Evolutionary conservation across 2,113 vertebrate genomes (phyloP).

Genomic region (Nanorana parkeri): DNA sequence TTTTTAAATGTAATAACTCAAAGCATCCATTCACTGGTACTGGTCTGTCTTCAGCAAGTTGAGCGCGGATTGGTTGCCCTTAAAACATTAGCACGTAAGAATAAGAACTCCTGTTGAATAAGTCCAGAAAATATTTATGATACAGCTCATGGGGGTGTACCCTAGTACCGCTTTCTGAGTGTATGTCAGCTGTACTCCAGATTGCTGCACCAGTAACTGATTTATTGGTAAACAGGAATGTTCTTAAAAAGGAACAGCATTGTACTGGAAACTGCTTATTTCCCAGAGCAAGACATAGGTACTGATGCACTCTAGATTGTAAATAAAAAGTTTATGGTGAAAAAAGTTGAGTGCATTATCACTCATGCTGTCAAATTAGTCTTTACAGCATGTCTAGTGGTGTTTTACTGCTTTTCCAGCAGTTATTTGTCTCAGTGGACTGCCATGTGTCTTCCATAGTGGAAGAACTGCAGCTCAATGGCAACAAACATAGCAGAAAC

Average conservation of each 20-base stretch:
- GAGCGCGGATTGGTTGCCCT: too few species aligned
- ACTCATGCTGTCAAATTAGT: slow-evolving; percentile 42
- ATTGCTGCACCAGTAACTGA: slow-evolving; percentile 10
- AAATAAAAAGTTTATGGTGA: slow-evolving; percentile 35
- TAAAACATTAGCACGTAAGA: too few species aligned
- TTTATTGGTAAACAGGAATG: slow-evolving; percentile 1
- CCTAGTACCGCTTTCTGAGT: neutral
- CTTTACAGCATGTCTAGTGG: slow-evolving; percentile 29
- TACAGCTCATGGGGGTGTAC: too few species aligned
- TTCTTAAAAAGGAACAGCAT: neutral
- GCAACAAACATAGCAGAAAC: neutral
- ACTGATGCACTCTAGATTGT: slow-evolving; percentile 4
- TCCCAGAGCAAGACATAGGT: neutral
- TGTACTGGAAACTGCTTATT: neutral
- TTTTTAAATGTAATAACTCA: too few species aligned
- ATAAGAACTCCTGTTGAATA: too few species aligned
- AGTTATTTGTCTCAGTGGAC: slow-evolving; percentile 25
- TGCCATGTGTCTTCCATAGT: neutral
- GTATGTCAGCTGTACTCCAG: slow-evolving; percentile 3
- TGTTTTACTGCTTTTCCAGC: neutral
- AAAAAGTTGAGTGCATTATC: slow-evolving; percentile 16
- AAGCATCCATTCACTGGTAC: too few species aligned
- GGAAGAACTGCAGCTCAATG: neutral
- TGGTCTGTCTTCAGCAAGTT: too few species aligned
- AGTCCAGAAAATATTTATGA: too few species aligned